Conservation (phyloP, 2,797 vertebrate genomes). For the Schizothorax lantsangensis region DNA sequence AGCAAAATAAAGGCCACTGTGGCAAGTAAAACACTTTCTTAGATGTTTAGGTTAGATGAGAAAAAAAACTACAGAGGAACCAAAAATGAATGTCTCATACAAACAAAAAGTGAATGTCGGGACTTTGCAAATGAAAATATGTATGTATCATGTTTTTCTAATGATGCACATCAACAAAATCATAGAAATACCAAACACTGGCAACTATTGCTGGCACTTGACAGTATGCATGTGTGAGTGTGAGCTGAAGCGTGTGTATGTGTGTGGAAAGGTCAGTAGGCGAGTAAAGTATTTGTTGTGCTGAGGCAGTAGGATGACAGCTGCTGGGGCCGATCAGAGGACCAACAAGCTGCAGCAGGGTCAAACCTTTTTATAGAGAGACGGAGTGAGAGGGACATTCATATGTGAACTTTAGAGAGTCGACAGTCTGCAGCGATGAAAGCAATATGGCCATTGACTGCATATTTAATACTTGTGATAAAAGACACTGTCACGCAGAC, state of each 20-base stretch:
- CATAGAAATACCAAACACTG: constrained; percentile 39
- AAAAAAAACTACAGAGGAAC: not conserved
- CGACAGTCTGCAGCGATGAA: not conserved
- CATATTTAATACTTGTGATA: not conserved
- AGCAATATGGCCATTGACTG: not conserved
- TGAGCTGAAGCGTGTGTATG: constrained; percentile 55
- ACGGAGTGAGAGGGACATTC: constrained; percentile 59
- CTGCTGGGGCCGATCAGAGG: constrained; percentile 82
- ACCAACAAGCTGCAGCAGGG: constrained; percentile 73
- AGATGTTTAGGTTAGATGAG: not conserved
- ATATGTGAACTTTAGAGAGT: constrained; percentile 34
- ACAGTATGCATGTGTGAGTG: constrained; percentile 43
- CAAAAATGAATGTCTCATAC: not conserved
- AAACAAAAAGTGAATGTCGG: not conserved
- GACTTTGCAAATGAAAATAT: not conserved
- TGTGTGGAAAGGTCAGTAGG: constrained; percentile 84
- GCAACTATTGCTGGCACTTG: constrained; percentile 35
- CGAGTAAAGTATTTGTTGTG: constrained; percentile 84
- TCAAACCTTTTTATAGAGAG: constrained; percentile 82
- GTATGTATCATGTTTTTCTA: not conserved
- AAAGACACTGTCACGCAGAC: not conserved
- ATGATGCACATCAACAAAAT: constrained; percentile 20
- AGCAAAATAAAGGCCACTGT: not conserved
- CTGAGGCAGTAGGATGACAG: constrained; percentile 85
- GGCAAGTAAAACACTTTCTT: not conserved